Base-by-base conservation (phyloP, 2,113 vertebrate genomes). In the Anolis carolinensis region DNA sequence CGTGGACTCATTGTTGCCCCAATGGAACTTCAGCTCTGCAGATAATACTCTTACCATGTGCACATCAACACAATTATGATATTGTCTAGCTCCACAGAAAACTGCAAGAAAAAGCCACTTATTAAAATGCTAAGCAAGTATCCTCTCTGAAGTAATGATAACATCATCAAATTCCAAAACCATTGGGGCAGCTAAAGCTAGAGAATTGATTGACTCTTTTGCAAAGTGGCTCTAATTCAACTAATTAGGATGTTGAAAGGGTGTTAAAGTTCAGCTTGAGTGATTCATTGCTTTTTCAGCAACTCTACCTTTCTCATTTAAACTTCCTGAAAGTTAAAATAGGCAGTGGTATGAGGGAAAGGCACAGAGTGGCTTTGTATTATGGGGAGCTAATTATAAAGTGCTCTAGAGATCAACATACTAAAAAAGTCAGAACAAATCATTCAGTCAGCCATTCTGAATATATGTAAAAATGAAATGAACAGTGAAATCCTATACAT, bases 131-230 rank as follows among this genome's bases (percentile, higher is more conserved):
- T 92, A 92, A 91, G 78, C 87, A 87, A 93, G 88, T 91, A 80
- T 94, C 91, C 95, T 83, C 91, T 92, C 83, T 93, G 88, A 93
- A 90, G 93, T 93, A 95, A 95, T 93, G 95, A 97, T 96, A 96
- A 94, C 90, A 96, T 97, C 96, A 96, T 95, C 94, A 95, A 95
- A 96, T 95, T 96, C 96, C 87, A 92, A 88, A 95, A 94, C 92
- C 90, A 87, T 39, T 92, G 93, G 94, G 92, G 93, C 91, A 94
- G 92, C 90, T 94, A 93, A 94, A 95, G 91, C 87, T 93, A 93
- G 84, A 93, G 90, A 95, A 96, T 93, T 95, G 95, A 97, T 96
- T 94, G 94, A 96, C 92, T 96, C 89, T 92, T 74, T 93, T 92
- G 91, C 85, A 94, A 95, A 94, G 88, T 95, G 91, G 65, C 74